These are phyloP conservation scores for Erpornis zantholeuca DNA, from an alignment of 2,113 vertebrate genomes.

Conservation along the genomic window DNA sequence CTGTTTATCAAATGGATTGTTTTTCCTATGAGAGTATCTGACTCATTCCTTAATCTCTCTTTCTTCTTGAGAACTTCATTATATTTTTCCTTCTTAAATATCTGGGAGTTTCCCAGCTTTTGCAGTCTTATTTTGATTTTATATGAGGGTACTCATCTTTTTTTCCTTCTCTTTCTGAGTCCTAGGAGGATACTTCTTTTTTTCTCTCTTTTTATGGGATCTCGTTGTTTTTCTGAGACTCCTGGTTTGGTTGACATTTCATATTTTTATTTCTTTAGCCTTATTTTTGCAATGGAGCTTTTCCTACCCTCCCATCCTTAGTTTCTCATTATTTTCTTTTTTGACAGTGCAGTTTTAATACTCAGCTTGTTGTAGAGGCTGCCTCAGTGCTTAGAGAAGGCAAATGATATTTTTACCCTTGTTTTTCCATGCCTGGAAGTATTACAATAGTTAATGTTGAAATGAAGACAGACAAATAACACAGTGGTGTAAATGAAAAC, in stretches of 20 bases:
- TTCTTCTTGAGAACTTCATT: background rate
- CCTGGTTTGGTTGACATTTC: background rate
- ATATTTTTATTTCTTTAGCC: background rate
- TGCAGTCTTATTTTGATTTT: background rate
- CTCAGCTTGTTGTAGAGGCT: background rate
- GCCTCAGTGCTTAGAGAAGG: background rate
- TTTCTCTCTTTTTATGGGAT: background rate
- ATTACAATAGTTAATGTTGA: background rate
- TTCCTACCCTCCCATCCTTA: background rate
- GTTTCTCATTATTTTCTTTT: background rate
- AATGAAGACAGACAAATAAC: background rate
- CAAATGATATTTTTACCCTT: background rate
- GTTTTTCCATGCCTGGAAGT: background rate
- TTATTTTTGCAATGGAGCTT: background rate
- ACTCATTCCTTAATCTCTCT: background rate
- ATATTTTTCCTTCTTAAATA: background rate
- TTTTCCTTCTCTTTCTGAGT: background rate
- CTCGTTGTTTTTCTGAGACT: background rate
- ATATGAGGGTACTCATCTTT: background rate
- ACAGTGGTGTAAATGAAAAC: background rate
- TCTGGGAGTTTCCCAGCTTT: background rate
- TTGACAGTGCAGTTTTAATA: background rate
- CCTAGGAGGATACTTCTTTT: background rate
- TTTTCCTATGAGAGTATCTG: background rate
- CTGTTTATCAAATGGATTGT: background rate